Evolutionary conservation across 2,113 vertebrate genomes (phyloP), one percentile per base, ranked within the genome.

Genomic region (Pholis gunnellus): DNA sequence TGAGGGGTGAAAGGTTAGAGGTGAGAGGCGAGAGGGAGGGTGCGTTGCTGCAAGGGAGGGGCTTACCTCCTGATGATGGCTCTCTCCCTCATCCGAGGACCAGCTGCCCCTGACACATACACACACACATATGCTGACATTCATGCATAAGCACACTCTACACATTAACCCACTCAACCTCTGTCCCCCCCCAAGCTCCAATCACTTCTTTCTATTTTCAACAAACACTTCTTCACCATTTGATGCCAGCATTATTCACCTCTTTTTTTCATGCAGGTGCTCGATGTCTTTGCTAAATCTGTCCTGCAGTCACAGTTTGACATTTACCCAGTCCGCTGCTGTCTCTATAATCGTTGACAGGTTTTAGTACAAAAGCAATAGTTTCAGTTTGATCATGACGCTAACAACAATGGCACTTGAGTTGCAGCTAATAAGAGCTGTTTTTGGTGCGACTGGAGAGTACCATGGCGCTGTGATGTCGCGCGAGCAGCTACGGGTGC

Each of bases 1-100:
- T 93, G 87, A 91, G 50, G 84, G 94, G 89, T 93, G 82, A 89
- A 56, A 91, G 89, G 92, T 90, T 60, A 88, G 76, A 90, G 89
- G 91, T 90, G 57, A 88, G 63, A 91, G 90, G 87, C 17, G 36
- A 87, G 72, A 79, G 78, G 82, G 92, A 79, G 80, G 84, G 78
- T 65, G 70, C 6, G 22, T 61, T 40, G 63, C 56, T 77, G 64
- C 69, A 44, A 13, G 68, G 78, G 73, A 52, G 73, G 57, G 75
- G 72, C 56, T 66, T 79, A 79, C 75, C 85, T 89, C 84, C 84
- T 74, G 84, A 87, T 91, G 86, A 85, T 22, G 46, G 78, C 82
- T 79, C 86, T 86, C 79, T 90, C 85, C 82, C 68, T 90, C 76
- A 87, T 77, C 82, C 92, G 59, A 60, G 76, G 38, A 89, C 87